phyloP scores from a whole-genome alignment of 23 tunicate genomes.

The Botrylloides violaceus region DNA sequence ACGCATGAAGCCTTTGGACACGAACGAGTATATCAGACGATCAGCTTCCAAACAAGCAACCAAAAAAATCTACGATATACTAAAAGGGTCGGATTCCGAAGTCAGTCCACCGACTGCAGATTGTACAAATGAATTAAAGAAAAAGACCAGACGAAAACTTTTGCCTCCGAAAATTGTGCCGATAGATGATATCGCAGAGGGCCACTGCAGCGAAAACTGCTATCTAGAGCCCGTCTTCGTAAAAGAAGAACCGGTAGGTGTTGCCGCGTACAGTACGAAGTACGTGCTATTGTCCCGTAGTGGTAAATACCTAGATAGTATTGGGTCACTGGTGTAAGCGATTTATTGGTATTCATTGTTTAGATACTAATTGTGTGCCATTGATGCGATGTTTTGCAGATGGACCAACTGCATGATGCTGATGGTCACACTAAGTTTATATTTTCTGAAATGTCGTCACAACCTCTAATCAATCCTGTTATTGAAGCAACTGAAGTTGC shows the following conservation, averaged over 20 bases:
- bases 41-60: conserved; percentile 23
- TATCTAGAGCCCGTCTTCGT: background rate
- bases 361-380: too few species aligned
- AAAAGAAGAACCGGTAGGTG: background rate
- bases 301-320: too few species aligned
- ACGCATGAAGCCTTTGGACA: background rate
- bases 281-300: too few species aligned
- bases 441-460: too few species aligned
- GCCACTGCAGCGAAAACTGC: background rate
- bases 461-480: too few species aligned
- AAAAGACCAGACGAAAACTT: background rate
- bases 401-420: too few species aligned
- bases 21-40: background rate
- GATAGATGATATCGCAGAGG: background rate
- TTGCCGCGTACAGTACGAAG: too few species aligned
- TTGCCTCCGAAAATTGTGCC: background rate
- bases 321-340: too few species aligned
- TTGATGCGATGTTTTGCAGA: too few species aligned
- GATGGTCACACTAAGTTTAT: too few species aligned
- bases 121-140: background rate
- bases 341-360: too few species aligned
- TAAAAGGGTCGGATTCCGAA: conserved; percentile 3
- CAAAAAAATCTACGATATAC: background rate
- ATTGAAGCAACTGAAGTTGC: too few species aligned
- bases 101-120: conserved; percentile 1